These are phyloP conservation scores for Omphaloscelis lunosa DNA, from an alignment of 2,888 invertebrate genomes.

Conservation along the genomic window DNA sequence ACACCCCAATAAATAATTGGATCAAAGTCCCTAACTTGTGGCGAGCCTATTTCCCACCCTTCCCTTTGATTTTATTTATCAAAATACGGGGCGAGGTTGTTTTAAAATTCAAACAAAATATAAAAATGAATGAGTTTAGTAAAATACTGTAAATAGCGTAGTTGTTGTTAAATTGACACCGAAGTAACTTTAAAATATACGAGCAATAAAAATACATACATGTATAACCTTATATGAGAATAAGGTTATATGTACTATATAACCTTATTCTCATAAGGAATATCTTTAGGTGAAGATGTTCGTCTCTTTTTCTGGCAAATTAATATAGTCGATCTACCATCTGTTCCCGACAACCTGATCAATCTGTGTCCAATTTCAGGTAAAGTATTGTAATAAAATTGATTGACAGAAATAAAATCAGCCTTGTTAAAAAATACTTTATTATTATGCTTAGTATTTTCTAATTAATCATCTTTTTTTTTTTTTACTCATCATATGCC, in stretches of 20 bases:
- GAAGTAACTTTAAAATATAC: slow-evolving; percentile 10
- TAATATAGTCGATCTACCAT: neutral
- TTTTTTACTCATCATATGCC: too few relatives aligned
- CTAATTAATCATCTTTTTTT: too few relatives aligned
- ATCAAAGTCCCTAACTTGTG: neutral
- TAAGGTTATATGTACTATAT: neutral
- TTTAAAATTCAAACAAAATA: neutral
- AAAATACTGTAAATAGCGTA: neutral
- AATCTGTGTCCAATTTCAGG: neutral
- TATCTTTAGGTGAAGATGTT: neutral
- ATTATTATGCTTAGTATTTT: neutral
- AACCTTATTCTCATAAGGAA: neutral
- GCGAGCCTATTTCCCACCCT: neutral
- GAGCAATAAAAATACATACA: slow-evolving; percentile 7
- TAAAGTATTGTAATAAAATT: neutral
- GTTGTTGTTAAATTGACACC: neutral
- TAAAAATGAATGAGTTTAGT: neutral
- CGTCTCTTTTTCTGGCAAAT: neutral
- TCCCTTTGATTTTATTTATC: neutral
- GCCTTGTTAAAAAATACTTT: neutral
- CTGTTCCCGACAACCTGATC: neutral
- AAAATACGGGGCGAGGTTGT: neutral
- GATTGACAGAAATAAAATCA: neutral
- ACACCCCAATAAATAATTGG: neutral
- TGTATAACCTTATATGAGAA: too few relatives aligned